Conservation (phyloP, 2,888 invertebrate genomes). For the Tineola bisselliella region DNA sequence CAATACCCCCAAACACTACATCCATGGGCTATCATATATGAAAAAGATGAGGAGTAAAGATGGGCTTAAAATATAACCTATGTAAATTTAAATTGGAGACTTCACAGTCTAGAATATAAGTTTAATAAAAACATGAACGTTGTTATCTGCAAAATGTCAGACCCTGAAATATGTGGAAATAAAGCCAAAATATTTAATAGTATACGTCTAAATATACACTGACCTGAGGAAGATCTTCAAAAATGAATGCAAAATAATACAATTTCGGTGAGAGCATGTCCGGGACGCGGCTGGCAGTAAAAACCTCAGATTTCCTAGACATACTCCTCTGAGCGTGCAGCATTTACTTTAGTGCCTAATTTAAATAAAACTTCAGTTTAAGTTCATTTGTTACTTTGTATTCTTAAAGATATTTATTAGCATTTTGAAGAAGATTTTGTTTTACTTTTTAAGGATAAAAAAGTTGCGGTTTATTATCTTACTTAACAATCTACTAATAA, state of each 20-base stretch:
- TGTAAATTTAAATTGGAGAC: no score
- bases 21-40: no score
- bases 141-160: no score
- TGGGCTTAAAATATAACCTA: no score
- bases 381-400: constrained; percentile 54
- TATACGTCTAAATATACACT: background rate
- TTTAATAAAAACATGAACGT: no score
- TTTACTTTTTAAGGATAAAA: no score
- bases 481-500: no score
- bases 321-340: constrained; percentile 30
- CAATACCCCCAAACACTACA: no score
- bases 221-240: constrained; percentile 33
- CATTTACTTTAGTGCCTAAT: constrained; percentile 62
- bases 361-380: constrained; percentile 59
- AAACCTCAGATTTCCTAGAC: constrained; percentile 27
- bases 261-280: constrained; percentile 54
- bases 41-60: no score
- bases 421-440: constrained; percentile 18
- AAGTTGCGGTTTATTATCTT: no score
- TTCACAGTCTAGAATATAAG: no score
- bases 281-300: constrained; percentile 29
- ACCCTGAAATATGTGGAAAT: background rate
- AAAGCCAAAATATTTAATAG: background rate
- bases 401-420: constrained; percentile 60
- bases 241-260: constrained; percentile 66